A percentile compares a stretch with the other conserved stretches of the same genome.
These are phyloP conservation scores for Pantherophis alleghaniensis DNA, from an alignment of 2,797 vertebrate genomes.

Conservation along the genomic window DNA sequence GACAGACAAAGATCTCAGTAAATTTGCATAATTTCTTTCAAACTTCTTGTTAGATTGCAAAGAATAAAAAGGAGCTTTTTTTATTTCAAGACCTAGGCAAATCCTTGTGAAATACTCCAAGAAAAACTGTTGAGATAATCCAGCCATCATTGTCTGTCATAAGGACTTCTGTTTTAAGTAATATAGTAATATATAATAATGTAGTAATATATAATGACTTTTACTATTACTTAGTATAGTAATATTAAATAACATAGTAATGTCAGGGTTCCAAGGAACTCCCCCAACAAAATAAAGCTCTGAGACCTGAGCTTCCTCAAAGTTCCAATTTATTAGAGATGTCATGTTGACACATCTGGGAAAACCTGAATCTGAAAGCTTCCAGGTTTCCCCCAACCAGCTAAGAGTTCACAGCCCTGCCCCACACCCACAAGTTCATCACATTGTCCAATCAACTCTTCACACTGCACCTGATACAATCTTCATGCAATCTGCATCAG, in stretches of 20 bases:
- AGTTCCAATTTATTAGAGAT: too few relatives aligned
- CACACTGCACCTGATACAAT: too few relatives aligned
- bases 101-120: neutral
- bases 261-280: too few relatives aligned
- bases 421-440: too few relatives aligned
- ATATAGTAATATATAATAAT: neutral
- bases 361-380: too few relatives aligned
- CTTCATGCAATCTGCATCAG: too few relatives aligned
- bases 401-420: too few relatives aligned
- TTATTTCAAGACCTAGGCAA: neutral
- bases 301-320: too few relatives aligned
- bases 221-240: neutral
- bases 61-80: neutral
- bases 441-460: too few relatives aligned
- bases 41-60: neutral
- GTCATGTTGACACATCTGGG: too few relatives aligned
- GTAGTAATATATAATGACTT: neutral
- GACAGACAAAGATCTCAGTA: neutral
- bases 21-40: neutral
- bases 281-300: too few relatives aligned
- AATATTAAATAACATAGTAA: neutral
- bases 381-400: too few relatives aligned
- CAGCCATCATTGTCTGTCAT: neutral
- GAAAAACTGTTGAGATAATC: neutral
- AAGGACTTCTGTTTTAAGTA: neutral